Evolutionary conservation across 2,888 invertebrate genomes (phyloP), one percentile per base, ranked within the genome.

Genomic region (Lithophane semibrunnea): DNA sequence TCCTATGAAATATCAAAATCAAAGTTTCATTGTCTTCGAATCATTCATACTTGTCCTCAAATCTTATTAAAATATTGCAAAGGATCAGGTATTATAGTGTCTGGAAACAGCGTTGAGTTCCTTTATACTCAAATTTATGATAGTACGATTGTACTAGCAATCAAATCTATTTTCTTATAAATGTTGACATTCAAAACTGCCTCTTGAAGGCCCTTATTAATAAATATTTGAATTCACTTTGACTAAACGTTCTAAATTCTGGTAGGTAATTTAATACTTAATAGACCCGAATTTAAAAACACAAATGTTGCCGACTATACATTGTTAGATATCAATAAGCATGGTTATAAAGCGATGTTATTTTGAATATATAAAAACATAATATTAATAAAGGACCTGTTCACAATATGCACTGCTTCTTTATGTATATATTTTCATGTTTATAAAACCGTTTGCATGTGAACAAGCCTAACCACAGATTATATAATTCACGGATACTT

Each of bases 301-400:
- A 49, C 2, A 7, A 44, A 52, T 24, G 44, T 75, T 86, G 81
- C 80, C 63, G 61, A 79, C 86, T 77, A 64, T 63, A 89, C 79
- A 72, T 29, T 65, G 65, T 76, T 72, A 67, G 44, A 75, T 68
- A 73, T 58, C 13, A 75, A 76, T 72, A 88, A 86, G 89, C 87
- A 85, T 83, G 82, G 77, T 83, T 88, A 87, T 82, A 76, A 89
- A 90, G 91, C 90, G 86, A 91, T 88, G 86, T 86, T 87, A 88
- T 80, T 66, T 81, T 64, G 61, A 77, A 79, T 75, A 86, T 75
- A 77, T 77, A 76, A 63, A 80, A 24, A 72, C 49, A 18, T 60
- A 67, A 75, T 70, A 60, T 42, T 58, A n/a, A 67, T 72, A 52
- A 18, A 64, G n/a, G 29, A 52, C 29, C 68, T 65, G 18, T 61